These are phyloP conservation scores for Temnopleurus reevesii DNA, from an alignment of 53 echinoderm and acorn worm genomes.

Conservation along the genomic window DNA sequence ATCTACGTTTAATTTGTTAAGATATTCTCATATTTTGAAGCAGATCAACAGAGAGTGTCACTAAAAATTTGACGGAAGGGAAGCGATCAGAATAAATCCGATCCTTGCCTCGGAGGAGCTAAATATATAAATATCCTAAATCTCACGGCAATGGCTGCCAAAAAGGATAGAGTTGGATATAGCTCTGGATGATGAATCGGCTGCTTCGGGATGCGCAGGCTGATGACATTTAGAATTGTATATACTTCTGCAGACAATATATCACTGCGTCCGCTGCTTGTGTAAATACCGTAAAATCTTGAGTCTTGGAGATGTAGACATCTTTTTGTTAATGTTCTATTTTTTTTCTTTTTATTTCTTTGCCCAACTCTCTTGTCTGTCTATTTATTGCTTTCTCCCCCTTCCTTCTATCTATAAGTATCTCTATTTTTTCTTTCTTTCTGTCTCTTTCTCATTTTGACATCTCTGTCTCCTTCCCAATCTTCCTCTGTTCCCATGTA, in stretches of 20 bases:
- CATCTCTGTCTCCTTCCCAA: not conserved
- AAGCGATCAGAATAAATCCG: not conserved
- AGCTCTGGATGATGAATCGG: not conserved
- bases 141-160: not conserved
- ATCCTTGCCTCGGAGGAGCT: not conserved
- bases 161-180: not conserved
- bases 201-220: not conserved
- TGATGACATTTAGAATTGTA: constrained; percentile 24
- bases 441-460: not conserved
- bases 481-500: not conserved
- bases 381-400: no score
- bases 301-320: not conserved
- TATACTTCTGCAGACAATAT: not conserved
- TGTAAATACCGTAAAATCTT: not conserved
- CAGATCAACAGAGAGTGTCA: no score
- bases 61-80: not conserved
- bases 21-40: no score
- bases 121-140: constrained; percentile 27
- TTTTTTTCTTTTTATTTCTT: no score
- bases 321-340: no score
- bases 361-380: no score
- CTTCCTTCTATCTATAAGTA: not conserved
- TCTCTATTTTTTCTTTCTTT: not conserved
- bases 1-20: no score
- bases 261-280: not conserved